Conservation (phyloP, 2,888 invertebrate species). For the Glyphotaelius pellucidus region DNA sequence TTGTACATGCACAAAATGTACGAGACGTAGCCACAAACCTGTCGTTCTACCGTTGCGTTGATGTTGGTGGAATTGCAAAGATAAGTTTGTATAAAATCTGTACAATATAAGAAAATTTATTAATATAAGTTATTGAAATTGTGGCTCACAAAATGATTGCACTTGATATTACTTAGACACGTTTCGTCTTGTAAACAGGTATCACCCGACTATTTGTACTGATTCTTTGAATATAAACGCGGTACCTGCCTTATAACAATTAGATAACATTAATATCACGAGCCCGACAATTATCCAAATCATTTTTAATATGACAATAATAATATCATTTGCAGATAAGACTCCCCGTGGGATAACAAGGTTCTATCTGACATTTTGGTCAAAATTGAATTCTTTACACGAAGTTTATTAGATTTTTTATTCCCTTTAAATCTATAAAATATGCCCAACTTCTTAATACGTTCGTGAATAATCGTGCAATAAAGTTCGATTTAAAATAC, state of each 20-base stretch:
- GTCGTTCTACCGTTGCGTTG: too few relatives aligned
- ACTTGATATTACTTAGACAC: too few relatives aligned
- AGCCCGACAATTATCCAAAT: not conserved
- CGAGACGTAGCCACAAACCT: not conserved
- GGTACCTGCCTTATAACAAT: not conserved
- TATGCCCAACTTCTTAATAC: too few relatives aligned
- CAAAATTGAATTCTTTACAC: too few relatives aligned
- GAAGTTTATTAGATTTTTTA: too few relatives aligned
- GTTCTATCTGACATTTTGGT: too few relatives aligned
- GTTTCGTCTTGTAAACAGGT: not conserved
- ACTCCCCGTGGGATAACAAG: too few relatives aligned
- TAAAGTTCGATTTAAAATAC: too few relatives aligned
- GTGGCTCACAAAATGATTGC: not conserved
- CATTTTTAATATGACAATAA: not conserved
- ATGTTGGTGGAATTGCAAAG: not conserved
- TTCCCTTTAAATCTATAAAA: too few relatives aligned
- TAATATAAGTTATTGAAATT: not conserved
- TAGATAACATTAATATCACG: not conserved
- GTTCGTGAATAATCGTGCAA: too few relatives aligned
- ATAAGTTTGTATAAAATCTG: not conserved
- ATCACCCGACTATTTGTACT: not conserved
- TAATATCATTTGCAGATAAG: not conserved
- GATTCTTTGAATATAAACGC: not conserved
- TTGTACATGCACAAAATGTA: not conserved
- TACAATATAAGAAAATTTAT: not conserved